A percentile compares a stretch with the other conserved stretches of the same genome.
Conservation (phyloP, 1,140 invertebrate species). For the Papilio machaon region DNA sequence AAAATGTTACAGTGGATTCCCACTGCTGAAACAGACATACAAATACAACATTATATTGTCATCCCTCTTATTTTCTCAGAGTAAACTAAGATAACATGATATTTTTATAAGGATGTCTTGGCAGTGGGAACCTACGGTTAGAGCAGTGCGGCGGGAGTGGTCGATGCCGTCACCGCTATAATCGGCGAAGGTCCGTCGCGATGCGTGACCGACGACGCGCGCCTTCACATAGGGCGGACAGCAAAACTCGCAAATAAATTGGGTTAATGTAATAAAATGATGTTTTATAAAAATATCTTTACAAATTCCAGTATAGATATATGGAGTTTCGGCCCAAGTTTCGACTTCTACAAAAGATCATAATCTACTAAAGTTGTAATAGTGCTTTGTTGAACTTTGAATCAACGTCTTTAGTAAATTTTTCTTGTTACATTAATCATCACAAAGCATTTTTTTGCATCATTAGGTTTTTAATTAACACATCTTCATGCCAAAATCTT, state of each 20-base stretch:
- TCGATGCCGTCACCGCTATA: conserved; percentile 77
- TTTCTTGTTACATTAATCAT: not conserved
- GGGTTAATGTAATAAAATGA: not conserved
- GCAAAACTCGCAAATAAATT: conserved; percentile 41
- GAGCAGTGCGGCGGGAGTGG: conserved; percentile 57
- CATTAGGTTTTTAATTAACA: not conserved
- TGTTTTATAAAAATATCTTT: not conserved
- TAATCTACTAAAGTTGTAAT: not conserved
- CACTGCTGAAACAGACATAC: not conserved
- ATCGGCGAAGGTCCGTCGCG: conserved; percentile 70
- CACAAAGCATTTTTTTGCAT: not conserved
- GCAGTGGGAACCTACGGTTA: not conserved
- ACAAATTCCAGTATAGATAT: not conserved
- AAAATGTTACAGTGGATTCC: not conserved
- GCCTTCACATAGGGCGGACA: conserved; percentile 41
- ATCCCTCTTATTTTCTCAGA: not conserved
- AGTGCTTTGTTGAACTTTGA: not conserved
- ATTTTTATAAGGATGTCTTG: not conserved
- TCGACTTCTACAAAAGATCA: not conserved
- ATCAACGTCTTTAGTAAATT: not conserved
- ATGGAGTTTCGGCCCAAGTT: not conserved
- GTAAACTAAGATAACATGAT: not conserved
- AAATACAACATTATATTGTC: not conserved
- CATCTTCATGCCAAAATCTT: not conserved
- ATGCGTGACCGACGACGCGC: conserved; percentile 64